Evolutionary conservation across 1,140 invertebrate genomes (phyloP).

Genomic region (Plutomurus gul): DNA sequence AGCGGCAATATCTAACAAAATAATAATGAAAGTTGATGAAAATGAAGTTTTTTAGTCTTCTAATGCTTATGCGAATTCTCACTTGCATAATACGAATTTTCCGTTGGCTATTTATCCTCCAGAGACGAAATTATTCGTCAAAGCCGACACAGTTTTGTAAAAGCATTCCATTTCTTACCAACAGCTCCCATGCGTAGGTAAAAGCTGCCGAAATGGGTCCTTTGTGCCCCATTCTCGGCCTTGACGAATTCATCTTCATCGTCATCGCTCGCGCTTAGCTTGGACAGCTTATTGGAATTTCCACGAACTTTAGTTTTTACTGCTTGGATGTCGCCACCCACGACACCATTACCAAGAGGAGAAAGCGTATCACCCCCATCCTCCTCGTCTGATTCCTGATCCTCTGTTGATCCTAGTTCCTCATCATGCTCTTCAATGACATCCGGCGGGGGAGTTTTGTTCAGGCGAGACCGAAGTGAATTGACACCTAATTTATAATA

Average conservation of each 20-base stretch:
- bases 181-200: slow-evolving; percentile 48
- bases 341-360: background rate
- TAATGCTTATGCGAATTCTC: no score
- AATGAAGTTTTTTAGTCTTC: no score
- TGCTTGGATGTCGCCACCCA: no score
- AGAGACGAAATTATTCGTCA: no score
- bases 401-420: background rate
- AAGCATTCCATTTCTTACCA: slow-evolving; percentile 6
- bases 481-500: background rate
- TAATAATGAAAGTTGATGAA: no score
- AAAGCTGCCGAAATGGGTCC: slow-evolving; percentile 47
- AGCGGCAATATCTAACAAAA: no score
- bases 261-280: background rate
- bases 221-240: background rate
- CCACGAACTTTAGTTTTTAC: no score
- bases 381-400: background rate
- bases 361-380: background rate
- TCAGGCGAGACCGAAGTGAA: background rate
- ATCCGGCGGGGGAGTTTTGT: background rate
- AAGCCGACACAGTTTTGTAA: no score
- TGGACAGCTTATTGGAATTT: no score
- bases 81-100: no score
- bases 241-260: background rate
- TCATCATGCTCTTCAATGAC: background rate
- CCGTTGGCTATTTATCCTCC: no score